Base-by-base conservation (phyloP, 2,888 invertebrate species). In the Sinodicranocentrus sp. region DNA sequence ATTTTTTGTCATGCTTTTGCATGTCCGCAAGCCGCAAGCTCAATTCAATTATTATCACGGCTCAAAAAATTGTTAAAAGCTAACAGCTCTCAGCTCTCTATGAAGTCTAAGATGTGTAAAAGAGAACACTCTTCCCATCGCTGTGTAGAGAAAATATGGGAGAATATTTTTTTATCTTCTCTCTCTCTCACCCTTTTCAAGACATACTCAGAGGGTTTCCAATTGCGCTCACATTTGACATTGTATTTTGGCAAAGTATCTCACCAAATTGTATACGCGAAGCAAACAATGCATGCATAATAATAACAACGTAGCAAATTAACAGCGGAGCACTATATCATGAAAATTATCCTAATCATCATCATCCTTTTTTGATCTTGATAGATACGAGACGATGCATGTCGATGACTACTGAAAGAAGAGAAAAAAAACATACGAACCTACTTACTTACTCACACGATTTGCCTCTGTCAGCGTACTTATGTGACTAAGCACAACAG, bases 341-440 rank as follows among this genome's bases (percentile, higher is more conserved):
- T 76, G 65, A 76, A 54, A 21, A 67, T 76, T 57, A 76, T 57
- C 57, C 39, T 67, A 76, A 76, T 76, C 76, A 76, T 67, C 65
- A 52, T 67, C 67, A 67, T 76, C 23, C 54, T 8, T 52, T 54
- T 63, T 48, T 76, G 67, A 76, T 76, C 76, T 76, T 76, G 76
- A 65, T 76, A 57, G 26, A 13, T 76, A 57, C 2, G 67, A 57
- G 44, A 13, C 13, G 19, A 25, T 43, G 54, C 21, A 44, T 44
- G n/a, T 61, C 48, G 13, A 21, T 13, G 44, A 23, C 57, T n/a
- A 48, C 6, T 39, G 48, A 5, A 48, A 48, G 39, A 67, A 67
- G 76, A 48, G 57, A 76, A 25, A 48, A 48, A n/a, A 10, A n/a
- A n/a, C 39, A 8, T 39, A 39, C 52, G 15, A 65, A 67, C 63